Conservation (phyloP, 2,888 invertebrate genomes). For the Sarcophaga rosellei region DNA sequence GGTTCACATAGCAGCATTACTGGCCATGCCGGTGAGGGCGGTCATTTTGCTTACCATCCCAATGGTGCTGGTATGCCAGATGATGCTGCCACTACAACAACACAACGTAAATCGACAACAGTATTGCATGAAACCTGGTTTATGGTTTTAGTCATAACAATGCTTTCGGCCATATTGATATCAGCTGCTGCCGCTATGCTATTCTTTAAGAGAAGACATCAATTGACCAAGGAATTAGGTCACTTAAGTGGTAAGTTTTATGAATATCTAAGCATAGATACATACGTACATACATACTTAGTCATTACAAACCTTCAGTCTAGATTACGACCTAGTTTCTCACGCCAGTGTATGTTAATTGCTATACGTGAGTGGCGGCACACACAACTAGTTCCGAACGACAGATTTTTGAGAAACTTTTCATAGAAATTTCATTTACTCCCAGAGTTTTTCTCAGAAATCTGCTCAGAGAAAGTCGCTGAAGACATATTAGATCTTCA, state of each 20-base stretch:
- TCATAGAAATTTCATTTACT: too few species aligned
- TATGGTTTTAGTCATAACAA: slow-evolving; percentile 79
- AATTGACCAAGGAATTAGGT: slow-evolving; percentile 83
- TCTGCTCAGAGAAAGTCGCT: too few species aligned
- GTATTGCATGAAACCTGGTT: slow-evolving; percentile 81
- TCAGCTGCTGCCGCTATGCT: slow-evolving; percentile 79
- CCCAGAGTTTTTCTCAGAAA: too few species aligned
- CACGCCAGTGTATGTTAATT: too few species aligned
- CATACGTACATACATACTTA: too few species aligned
- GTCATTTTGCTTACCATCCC: slow-evolving; percentile 76
- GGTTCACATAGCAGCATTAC: slow-evolving; percentile 79
- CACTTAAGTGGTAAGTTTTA: slow-evolving; percentile 83
- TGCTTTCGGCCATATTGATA: slow-evolving; percentile 78
- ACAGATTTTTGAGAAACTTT: too few species aligned
- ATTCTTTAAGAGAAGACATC: slow-evolving; percentile 80
- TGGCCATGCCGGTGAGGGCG: slow-evolving; percentile 72
- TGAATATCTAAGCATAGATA: background rate
- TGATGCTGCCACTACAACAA: slow-evolving; percentile 79
- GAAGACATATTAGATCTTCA: too few species aligned
- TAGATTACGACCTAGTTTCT: too few species aligned
- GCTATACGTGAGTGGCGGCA: too few species aligned
- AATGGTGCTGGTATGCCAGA: slow-evolving; percentile 74
- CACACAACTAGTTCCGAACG: too few species aligned
- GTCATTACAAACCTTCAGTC: too few species aligned
- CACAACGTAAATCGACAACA: slow-evolving; percentile 79